phyloP scores from a whole-genome alignment of 1,140 invertebrate species.

The Gryllus bimaculatus region DNA sequence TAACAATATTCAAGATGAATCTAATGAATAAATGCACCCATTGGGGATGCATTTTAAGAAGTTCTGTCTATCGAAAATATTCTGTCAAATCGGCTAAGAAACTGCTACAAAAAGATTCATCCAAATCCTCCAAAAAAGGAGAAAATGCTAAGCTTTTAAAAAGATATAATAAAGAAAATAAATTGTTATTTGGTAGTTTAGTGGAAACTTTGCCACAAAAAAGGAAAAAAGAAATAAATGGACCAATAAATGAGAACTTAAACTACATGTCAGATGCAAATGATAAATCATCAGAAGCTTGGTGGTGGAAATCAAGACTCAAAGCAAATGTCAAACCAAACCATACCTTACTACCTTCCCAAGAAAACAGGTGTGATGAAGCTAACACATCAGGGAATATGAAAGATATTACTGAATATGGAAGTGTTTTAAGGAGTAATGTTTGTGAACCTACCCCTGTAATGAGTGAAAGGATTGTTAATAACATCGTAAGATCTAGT shows the following conservation, averaged over 20 bases:
- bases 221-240: constrained; percentile 9
- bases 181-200: constrained; percentile 15
- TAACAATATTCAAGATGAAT: too few relatives aligned
- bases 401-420: neutral
- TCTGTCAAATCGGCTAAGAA: too few relatives aligned
- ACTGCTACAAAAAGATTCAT: too few relatives aligned
- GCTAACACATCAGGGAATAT: neutral
- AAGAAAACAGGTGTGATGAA: neutral
- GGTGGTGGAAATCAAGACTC: neutral
- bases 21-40: too few relatives aligned
- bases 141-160: constrained; percentile 11
- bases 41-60: too few relatives aligned
- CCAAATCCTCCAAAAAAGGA: neutral
- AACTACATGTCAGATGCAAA: neutral
- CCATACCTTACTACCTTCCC: neutral
- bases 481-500: neutral
- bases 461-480: neutral
- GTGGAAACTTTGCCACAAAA: constrained; percentile 12
- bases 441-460: neutral
- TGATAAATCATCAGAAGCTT: neutral
- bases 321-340: neutral
- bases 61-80: too few relatives aligned
- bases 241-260: neutral
- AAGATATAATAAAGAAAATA: constrained; percentile 16
- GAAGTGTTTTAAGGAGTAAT: neutral